Evolutionary conservation across 2,888 invertebrate species (phyloP).

Genomic region (Heterodera filipjevi): DNA sequence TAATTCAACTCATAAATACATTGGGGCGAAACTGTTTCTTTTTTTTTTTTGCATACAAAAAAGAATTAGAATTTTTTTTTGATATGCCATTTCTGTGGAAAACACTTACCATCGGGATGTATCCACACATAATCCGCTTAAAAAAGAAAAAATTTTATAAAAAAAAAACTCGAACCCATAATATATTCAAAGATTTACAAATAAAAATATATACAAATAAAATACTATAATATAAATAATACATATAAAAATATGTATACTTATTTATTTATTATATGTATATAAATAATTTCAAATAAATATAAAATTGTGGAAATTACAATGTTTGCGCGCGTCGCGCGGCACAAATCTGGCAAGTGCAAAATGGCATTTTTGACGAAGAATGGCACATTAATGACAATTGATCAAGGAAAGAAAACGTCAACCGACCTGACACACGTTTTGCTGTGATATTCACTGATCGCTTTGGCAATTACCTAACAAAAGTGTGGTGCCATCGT

Average conservation of each 20-base stretch:
- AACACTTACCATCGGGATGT: slow-evolving; percentile 68
- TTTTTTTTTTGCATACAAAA: no score
- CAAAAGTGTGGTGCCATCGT: background rate
- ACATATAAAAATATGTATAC: no score
- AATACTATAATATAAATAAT: no score
- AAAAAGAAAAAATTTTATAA: slow-evolving; percentile 31
- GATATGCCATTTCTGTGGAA: no score
- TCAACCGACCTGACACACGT: slow-evolving; percentile 69
- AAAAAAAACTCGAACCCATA: no score
- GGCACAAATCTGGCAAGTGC: slow-evolving; percentile 68
- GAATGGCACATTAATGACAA: background rate
- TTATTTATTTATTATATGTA: no score
- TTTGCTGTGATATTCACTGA: slow-evolving; percentile 71
- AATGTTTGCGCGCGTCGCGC: slow-evolving; percentile 44
- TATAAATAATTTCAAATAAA: background rate
- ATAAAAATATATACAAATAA: no score
- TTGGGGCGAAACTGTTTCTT: no score
- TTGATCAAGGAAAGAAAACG: background rate
- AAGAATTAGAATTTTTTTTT: no score
- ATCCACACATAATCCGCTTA: slow-evolving; percentile 71
- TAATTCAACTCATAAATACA: no score
- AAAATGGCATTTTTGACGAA: background rate
- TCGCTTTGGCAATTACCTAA: slow-evolving; percentile 53
- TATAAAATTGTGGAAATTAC: slow-evolving; percentile 67
- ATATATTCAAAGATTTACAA: no score